Evolutionary conservation across 2,113 vertebrate species (phyloP).

Genomic region (Xenotilapia caudafasciata): DNA sequence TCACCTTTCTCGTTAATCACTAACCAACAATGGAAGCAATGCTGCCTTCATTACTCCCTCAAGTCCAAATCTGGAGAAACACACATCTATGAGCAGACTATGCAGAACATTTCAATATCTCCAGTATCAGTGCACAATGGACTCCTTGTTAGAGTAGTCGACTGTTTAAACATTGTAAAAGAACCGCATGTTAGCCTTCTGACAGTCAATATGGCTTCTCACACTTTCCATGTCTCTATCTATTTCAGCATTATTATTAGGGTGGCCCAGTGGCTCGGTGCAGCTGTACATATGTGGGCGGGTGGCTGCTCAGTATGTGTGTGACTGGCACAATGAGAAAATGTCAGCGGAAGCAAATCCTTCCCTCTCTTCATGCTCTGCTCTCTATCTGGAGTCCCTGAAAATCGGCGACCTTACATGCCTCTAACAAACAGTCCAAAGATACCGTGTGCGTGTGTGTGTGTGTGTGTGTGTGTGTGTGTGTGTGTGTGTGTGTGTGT

Average conservation of each 20-base stretch:
- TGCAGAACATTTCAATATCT: background rate
- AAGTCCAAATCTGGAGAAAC: background rate
- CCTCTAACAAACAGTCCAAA: background rate
- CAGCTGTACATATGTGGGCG: background rate
- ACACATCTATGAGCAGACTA: background rate
- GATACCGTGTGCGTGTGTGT: background rate
- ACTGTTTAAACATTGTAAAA: background rate
- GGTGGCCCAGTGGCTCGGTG: background rate
- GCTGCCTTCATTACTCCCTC: background rate
- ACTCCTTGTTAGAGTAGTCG: background rate
- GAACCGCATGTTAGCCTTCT: background rate
- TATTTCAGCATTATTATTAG: background rate
- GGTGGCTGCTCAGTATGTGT: background rate
- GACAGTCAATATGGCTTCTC: background rate
- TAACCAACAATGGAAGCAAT: background rate
- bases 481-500: background rate
- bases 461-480: background rate
- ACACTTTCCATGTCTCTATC: background rate
- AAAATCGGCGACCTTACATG: background rate
- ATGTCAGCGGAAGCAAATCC: background rate
- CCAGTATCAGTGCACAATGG: background rate
- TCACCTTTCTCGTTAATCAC: slow-evolving; percentile 41
- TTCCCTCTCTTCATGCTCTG: background rate
- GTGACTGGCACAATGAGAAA: background rate
- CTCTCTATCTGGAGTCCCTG: background rate